Evolutionary conservation across 2,888 invertebrate species (phyloP), one percentile per base, ranked within the genome.

Genomic region (Therioaphis trifolii): DNA sequence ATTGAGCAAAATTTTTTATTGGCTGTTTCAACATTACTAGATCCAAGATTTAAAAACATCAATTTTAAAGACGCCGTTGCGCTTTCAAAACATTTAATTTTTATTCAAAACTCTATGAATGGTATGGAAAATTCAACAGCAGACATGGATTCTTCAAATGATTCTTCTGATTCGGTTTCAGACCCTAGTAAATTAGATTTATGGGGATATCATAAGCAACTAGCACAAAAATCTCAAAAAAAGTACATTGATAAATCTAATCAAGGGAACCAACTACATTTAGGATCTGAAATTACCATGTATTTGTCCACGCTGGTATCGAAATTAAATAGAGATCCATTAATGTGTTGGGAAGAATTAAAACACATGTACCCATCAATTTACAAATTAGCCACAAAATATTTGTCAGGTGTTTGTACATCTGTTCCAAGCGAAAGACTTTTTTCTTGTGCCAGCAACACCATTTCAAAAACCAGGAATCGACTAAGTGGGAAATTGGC

Each of bases 351-450:
- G 69, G 46, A 69, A 46, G 69, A 69, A 69, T 69, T 46, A 46
- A 46, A 46, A 69, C 43, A 12, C 43, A 43, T 69, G 69, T 43
- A 69, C 24, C 69, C 69, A 46, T 69, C 15, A 43, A 69, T 69
- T 69, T 7, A 43, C 15, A 69, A 69, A 69, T 46, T 69, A 69
- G 46, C 69, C 9, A 69, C 69, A 69, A 69, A 69, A 69, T 69
- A 69, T 69, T 69, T 46, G 24, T 69, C 69, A 5, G 43, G 69
- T 69, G 69, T 69, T 69, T 15, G 69, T 46, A 69, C 69, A 69
- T 69, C 69, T n/a, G n/a, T n/a, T n/a, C n/a, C n/a, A n/a, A n/a
- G n/a, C n/a, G n/a, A n/a, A n/a, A n/a, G n/a, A n/a, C 5, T 69
- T 1, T 69, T 69, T 69, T 69, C 69, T 46, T 43, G 46, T 69